These are phyloP conservation scores for Egretta garzetta DNA, from an alignment of 2,113 vertebrate genomes.

Conservation along the genomic window DNA sequence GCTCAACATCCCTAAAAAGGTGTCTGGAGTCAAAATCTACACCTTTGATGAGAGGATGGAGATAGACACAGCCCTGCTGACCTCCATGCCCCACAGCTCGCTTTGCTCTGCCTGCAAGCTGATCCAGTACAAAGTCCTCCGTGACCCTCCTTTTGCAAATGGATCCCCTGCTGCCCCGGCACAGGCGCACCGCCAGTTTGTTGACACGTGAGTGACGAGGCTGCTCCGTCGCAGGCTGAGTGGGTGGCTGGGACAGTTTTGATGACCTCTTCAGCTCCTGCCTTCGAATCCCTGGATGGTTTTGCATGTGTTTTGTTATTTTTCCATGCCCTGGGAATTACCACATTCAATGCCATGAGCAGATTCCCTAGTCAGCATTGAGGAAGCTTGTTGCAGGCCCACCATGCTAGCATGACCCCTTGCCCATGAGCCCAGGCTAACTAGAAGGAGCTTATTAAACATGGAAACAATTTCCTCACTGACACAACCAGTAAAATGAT, in stretches of 20 bases:
- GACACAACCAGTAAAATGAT: background rate
- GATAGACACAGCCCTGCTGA: slow-evolving; percentile 90
- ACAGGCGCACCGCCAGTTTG: slow-evolving; percentile 78
- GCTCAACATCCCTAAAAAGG: slow-evolving; percentile 78
- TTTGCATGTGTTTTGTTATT: background rate
- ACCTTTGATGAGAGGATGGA: slow-evolving; percentile 95
- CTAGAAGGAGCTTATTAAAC: background rate
- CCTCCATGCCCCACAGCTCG: slow-evolving; percentile 80
- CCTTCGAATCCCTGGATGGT: background rate
- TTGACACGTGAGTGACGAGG: slow-evolving; percentile 81
- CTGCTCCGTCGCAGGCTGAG: background rate
- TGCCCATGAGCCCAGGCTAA: background rate
- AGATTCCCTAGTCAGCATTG: background rate
- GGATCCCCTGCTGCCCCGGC: slow-evolving; percentile 45
- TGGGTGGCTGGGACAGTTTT: background rate
- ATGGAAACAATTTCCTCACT: background rate
- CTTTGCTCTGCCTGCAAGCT: slow-evolving; percentile 85
- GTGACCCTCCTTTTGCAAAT: slow-evolving; percentile 80
- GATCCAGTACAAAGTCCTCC: slow-evolving; percentile 81
- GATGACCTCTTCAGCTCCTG: background rate
- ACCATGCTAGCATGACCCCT: rapidly evolving
- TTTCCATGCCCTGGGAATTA: background rate
- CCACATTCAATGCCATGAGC: background rate
- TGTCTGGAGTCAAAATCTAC: slow-evolving; percentile 85
- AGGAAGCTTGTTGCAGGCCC: background rate